Percentiles rank a stretch among this genome's conserved stretches.
phyloP scores from a whole-genome alignment of 2,888 invertebrate species.

The Cephus pygmeus region DNA sequence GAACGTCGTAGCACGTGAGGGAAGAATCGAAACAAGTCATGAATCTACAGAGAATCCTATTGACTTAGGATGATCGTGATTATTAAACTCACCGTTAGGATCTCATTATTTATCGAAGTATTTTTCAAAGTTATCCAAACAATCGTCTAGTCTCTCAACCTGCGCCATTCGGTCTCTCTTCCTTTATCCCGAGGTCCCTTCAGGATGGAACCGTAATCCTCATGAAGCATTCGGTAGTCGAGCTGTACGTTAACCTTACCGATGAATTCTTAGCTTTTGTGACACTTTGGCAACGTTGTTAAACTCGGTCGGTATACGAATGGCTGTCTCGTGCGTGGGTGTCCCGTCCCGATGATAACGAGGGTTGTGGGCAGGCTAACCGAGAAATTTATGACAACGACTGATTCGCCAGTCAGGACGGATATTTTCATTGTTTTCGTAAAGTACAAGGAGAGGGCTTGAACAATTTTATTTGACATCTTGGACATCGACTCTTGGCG shows the following conservation, averaged over 20 bases:
- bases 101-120: background rate
- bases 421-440: background rate
- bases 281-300: background rate
- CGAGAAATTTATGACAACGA: background rate
- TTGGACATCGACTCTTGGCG: background rate
- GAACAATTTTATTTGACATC: background rate
- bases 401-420: background rate
- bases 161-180: background rate
- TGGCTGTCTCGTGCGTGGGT: background rate
- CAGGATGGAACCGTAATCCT: background rate
- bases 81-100: background rate
- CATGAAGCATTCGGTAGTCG: background rate
- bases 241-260: background rate
- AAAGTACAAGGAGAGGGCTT: background rate
- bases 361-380: background rate
- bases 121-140: background rate
- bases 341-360: background rate
- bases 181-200: background rate
- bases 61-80: background rate
- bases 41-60: background rate
- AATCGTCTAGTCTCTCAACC: background rate
- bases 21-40: background rate
- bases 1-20: conserved; percentile 10
- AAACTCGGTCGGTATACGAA: background rate
- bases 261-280: background rate